A percentile compares a stretch with the other conserved stretches of the same genome.
Conservation (phyloP, 2,888 invertebrate species). For the Baccha elongata region DNA sequence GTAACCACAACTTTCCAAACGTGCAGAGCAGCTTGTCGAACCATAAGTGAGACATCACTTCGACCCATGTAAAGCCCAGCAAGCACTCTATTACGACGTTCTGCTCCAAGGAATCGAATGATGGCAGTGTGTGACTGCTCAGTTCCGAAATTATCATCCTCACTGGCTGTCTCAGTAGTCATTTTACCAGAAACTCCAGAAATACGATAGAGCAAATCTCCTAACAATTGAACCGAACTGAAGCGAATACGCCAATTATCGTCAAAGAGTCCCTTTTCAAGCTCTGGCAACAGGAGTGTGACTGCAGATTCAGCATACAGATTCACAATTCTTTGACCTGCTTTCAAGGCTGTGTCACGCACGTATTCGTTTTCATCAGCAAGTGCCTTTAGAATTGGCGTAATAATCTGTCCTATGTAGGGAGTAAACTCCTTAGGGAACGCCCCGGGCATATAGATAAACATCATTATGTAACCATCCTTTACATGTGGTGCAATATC, state of each 20-base stretch:
- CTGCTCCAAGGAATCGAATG: slow-evolving; percentile 92
- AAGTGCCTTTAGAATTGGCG: slow-evolving; percentile 97
- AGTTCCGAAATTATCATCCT: slow-evolving; percentile 99
- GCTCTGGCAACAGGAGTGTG: slow-evolving; percentile 94
- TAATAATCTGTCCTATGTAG: slow-evolving; percentile 98
- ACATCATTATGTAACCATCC: slow-evolving; percentile 99
- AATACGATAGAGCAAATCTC: slow-evolving; percentile 97
- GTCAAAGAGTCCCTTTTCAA: slow-evolving; percentile 97
- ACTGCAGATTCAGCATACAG: slow-evolving; percentile 98
- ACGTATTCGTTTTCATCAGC: slow-evolving; percentile 99
- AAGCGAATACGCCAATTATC: slow-evolving; percentile 99
- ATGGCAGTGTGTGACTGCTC: slow-evolving; percentile 97
- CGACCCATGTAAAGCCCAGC: slow-evolving; percentile 98
- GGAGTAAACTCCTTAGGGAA: slow-evolving; percentile 97
- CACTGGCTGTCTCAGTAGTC: slow-evolving; percentile 98
- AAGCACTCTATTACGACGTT: slow-evolving; percentile 94
- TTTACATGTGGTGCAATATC: slow-evolving; percentile 98
- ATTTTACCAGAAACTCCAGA: slow-evolving; percentile 99
- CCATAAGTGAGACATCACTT: slow-evolving; percentile 98
- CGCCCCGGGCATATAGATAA: slow-evolving; percentile 99
- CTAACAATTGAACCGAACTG: slow-evolving; percentile 96
- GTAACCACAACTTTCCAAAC: slow-evolving; percentile 99
- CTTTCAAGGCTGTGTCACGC: slow-evolving; percentile 97
- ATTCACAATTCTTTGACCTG: slow-evolving; percentile 98
- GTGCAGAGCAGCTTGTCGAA: slow-evolving; percentile 97